Evolutionary conservation across 2,888 invertebrate species (phyloP).

Genomic region (Cecidostiba fungosa): DNA sequence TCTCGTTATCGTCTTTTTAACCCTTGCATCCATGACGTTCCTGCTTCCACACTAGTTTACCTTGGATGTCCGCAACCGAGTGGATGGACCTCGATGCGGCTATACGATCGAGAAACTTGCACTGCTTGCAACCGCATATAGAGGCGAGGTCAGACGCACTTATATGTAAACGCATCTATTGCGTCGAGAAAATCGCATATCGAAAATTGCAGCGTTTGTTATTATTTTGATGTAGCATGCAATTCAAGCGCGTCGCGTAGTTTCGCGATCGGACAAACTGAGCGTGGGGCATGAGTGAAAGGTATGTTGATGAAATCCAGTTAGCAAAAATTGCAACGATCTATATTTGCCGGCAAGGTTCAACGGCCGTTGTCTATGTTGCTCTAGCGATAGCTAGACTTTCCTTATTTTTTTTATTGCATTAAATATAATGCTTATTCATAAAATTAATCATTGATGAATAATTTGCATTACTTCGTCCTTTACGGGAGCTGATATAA

Average conservation of each 20-base stretch:
- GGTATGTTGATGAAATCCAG: constrained; percentile 3
- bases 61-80: constrained; percentile 25
- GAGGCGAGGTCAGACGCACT: neutral
- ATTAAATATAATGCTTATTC: too few relatives aligned
- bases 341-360: neutral
- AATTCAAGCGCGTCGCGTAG: neutral
- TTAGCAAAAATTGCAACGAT: neutral
- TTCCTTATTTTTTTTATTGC: neutral
- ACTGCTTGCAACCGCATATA: neutral
- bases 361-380: neutral
- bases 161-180: neutral
- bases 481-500: neutral
- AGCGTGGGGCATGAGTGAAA: constrained; percentile 8
- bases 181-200: neutral
- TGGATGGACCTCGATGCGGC: neutral
- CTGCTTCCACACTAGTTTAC: constrained; percentile 27
- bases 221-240: neutral
- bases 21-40: constrained; percentile 22
- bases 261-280: neutral
- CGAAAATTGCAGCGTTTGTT: neutral
- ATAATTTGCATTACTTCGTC: too few relatives aligned
- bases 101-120: neutral
- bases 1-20: constrained; percentile 26
- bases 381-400: too few relatives aligned
- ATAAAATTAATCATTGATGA: too few relatives aligned